Conservation (phyloP, 2,797 vertebrate species). For the Sandelia bainsii region DNA sequence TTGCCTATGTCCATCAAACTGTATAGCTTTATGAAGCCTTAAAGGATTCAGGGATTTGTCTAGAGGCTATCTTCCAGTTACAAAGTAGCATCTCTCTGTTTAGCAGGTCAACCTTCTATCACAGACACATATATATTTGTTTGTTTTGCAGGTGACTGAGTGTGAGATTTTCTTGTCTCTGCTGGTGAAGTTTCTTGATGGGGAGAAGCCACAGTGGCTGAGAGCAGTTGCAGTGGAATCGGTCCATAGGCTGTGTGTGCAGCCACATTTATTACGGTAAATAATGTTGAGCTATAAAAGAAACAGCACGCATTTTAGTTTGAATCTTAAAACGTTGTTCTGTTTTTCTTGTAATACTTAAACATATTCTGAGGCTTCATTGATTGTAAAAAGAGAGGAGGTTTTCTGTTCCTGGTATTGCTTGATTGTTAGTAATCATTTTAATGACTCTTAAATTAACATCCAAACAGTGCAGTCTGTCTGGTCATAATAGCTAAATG, state of each 20-base stretch:
- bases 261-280: constrained; percentile 96
- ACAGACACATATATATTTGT: constrained; percentile 27
- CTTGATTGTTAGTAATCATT: too few relatives aligned
- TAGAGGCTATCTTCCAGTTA: not conserved
- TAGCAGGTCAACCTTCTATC: not conserved
- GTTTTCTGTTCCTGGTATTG: not conserved
- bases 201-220: constrained; percentile 98
- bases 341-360: not conserved
- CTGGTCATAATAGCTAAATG: not conserved
- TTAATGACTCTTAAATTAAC: constrained; percentile 8
- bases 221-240: constrained; percentile 98
- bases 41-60: constrained; percentile 23
- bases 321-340: too few relatives aligned
- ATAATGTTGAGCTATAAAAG: not conserved
- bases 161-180: constrained; percentile 99
- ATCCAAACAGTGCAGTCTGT: not conserved
- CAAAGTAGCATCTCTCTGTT: constrained; percentile 6
- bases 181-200: constrained; percentile 98
- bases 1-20: not conserved
- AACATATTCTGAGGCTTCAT: not conserved
- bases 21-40: constrained; percentile 7
- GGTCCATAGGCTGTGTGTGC: constrained; percentile 96
- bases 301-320: not conserved
- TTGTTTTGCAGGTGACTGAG: constrained; percentile 92
- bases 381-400: not conserved